Base-by-base conservation (phyloP, 2,888 invertebrate genomes). In the Busseola fusca region DNA sequence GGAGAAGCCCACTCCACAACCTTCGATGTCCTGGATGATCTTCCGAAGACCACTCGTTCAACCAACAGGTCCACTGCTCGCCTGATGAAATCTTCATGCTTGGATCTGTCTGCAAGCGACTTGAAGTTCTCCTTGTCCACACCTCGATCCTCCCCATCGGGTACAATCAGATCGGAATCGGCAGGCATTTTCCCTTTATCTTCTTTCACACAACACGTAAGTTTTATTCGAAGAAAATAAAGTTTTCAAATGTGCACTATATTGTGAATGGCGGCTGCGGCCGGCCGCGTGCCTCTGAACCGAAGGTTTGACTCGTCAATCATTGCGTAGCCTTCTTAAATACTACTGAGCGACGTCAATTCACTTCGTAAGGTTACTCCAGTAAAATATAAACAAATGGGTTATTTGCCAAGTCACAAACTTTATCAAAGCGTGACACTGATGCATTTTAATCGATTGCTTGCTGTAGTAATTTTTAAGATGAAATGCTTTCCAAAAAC, bases 1-100 rank as follows among this genome's bases (percentile, higher is more conserved):
- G 99, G 99, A 59, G 97, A 96, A 76, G 97, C 96, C 97, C 98
- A 99, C 84, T 98, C 97, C 65, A 98, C 96, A 7, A 99, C 98
- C 90, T 97, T 97, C 66, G 96, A 96, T 12, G 96, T 96, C 73
- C 98, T 96, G 78, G 96, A 96, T 0, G 97, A 97, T 64, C 97
- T 97, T 86, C 97, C 96, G 86, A 98, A 98, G 18, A 98, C 97
- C 7, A 98, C 98, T 71, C 97, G 96, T 78, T 97, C 97, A 57
- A 98, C 94, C 81, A 98, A 93, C 76, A 98, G 92, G 72, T 98
- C 97, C 63, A 97, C 96, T 73, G 97, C 97, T 77, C 97, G 96
- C 65, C 97, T 95, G 57, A 98, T 94, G 88, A 98, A 98, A 62
- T 96, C 96, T 89, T 98, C 98, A 90, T 98, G 97, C 57, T 96